Evolutionary conservation across 35 echinoderm and acorn worm species (phyloP).

Genomic region (Patiria miniata): DNA sequence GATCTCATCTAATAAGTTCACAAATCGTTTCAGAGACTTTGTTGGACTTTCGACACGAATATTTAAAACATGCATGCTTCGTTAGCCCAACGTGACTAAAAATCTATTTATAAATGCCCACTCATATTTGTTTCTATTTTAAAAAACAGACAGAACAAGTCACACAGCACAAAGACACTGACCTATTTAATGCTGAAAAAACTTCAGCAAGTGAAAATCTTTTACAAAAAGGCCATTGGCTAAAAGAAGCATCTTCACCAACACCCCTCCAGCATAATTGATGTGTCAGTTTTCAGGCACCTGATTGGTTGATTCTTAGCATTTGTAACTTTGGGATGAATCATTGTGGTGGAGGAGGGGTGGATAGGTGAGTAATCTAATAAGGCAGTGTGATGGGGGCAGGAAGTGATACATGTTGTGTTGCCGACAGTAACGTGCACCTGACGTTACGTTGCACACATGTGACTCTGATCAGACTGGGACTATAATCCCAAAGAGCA

Average conservation of each 20-base stretch:
- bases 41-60: too few species aligned
- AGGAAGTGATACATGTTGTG: slow-evolving; percentile 11
- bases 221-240: background rate
- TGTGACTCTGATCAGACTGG: background rate
- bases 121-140: slow-evolving; percentile 18
- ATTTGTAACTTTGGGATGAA: slow-evolving; percentile 7
- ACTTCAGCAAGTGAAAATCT: too few species aligned
- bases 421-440: background rate
- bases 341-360: background rate
- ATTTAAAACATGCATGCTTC: slow-evolving; percentile 1
- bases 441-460: background rate
- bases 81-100: background rate
- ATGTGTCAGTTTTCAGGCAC: background rate
- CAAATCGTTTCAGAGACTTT: too few species aligned
- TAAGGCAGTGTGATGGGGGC: background rate
- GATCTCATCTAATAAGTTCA: too few species aligned
- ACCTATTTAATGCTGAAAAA: too few species aligned
- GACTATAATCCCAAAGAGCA: too few species aligned
- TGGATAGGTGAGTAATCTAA: background rate
- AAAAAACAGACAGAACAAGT: too few species aligned
- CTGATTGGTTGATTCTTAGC: background rate
- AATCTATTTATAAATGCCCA: background rate
- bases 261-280: background rate
- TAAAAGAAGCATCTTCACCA: background rate
- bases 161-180: too few species aligned